Percentiles rank a stretch among this genome's conserved stretches.
Evolutionary conservation across 1,140 invertebrate genomes (phyloP).

Genomic region (Ooceraea biroi): DNA sequence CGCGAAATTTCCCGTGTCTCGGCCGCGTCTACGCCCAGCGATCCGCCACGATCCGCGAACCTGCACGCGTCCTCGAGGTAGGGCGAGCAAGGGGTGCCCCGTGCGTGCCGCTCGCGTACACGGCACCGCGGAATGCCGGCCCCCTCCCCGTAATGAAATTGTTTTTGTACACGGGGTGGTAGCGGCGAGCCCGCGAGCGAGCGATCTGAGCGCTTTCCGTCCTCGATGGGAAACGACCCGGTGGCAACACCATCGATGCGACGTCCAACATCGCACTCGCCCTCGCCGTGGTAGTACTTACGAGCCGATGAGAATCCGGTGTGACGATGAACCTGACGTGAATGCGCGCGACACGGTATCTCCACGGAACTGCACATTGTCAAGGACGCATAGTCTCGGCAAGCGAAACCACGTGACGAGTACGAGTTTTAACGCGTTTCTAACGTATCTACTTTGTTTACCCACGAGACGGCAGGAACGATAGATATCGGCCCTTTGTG

Average conservation of each 20-base stretch:
- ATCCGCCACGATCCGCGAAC: neutral
- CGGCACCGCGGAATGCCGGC: constrained; percentile 68
- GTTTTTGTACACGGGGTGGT: constrained; percentile 72
- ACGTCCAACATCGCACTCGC: neutral
- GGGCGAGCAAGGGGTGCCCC: constrained; percentile 1
- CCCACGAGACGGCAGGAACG: neutral
- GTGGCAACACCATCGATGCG: neutral
- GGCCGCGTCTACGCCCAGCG: constrained; percentile 10
- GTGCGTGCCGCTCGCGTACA: constrained; percentile 45
- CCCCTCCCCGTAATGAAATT: constrained; percentile 49
- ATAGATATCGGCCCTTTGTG: neutral
- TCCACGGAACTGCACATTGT: neutral
- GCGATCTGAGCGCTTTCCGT: neutral
- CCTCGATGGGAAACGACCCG: constrained; percentile 18
- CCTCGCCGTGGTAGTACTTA: neutral
- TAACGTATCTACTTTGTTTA: neutral
- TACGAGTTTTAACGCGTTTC: neutral
- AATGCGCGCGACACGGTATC: neutral
- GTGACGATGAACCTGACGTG: neutral
- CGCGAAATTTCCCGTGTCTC: constrained; percentile 31
- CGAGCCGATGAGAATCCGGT: neutral
- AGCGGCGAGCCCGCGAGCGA: constrained; percentile 34
- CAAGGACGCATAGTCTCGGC: neutral
- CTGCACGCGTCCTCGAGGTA: neutral
- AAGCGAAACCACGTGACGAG: neutral